A percentile compares a stretch with the other conserved stretches of the same genome.
These are phyloP conservation scores for Leucania comma DNA, from an alignment of 2,888 invertebrate genomes.

Conservation along the genomic window DNA sequence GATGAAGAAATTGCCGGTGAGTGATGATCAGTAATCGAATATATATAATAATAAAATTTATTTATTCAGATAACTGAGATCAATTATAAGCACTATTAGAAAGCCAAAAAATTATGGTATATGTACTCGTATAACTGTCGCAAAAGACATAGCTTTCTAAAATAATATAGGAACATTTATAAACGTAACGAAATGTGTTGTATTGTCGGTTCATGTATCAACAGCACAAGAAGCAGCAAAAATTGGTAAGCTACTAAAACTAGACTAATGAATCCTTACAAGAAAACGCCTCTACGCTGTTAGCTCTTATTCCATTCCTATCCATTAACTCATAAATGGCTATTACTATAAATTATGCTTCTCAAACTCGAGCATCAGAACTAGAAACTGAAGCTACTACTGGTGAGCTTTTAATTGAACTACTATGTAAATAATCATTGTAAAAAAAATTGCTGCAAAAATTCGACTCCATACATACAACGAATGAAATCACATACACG, in stretches of 20 bases:
- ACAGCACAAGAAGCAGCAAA: not conserved
- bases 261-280: not conserved
- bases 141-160: not conserved
- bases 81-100: too few species aligned
- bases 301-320: not conserved
- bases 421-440: not conserved
- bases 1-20: slow-evolving; percentile 15
- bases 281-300: not conserved
- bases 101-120: not conserved
- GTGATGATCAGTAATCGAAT: not conserved
- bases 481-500: not conserved
- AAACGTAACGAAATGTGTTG: not conserved
- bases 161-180: not conserved
- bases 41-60: too few species aligned
- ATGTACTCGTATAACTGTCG: too few species aligned
- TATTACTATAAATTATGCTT: not conserved
- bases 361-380: slow-evolving; percentile 13
- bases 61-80: too few species aligned
- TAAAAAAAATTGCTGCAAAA: not conserved
- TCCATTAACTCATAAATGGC: not conserved
- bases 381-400: not conserved
- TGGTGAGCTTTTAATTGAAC: not conserved
- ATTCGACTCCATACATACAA: not conserved
- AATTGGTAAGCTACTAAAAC: not conserved
- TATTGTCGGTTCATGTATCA: not conserved